Evolutionary conservation across 2,888 invertebrate species (phyloP).

Genomic region (Calameuta idolon): DNA sequence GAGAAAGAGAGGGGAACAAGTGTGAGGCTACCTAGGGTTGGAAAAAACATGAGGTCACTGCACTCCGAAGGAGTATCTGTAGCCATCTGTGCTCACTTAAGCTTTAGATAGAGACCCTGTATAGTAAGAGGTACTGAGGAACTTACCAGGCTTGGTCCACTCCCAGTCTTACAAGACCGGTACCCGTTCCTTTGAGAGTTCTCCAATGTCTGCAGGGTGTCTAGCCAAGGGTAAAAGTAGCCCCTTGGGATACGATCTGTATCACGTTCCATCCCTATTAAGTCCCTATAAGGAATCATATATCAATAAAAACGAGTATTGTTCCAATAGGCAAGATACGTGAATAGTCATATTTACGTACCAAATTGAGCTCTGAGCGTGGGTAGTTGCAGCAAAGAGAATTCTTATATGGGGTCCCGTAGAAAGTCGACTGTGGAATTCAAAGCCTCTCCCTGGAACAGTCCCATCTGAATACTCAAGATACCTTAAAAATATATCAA

Average conservation of each 20-base stretch:
- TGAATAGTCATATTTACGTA: not conserved
- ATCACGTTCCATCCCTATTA: not conserved
- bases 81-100: conserved; percentile 11
- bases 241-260: not conserved
- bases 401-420: not conserved
- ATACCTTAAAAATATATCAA: not conserved
- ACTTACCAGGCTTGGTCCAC: not conserved
- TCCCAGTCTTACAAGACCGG: not conserved
- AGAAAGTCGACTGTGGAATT: not conserved
- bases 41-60: conserved; percentile 11
- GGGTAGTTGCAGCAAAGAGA: not conserved
- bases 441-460: not conserved
- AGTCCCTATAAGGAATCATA: not conserved
- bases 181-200: not conserved
- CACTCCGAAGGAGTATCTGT: conserved; percentile 10
- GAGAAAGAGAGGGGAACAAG: not conserved
- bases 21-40: conserved; percentile 12
- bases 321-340: not conserved
- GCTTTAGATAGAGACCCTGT: conserved; percentile 8
- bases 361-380: not conserved
- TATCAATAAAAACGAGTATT: not conserved
- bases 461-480: not conserved
- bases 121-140: not conserved
- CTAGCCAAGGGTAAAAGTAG: not conserved
- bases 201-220: not conserved